phyloP scores from a whole-genome alignment of 1,140 invertebrate genomes.

The Oedothorax gibbosus region DNA sequence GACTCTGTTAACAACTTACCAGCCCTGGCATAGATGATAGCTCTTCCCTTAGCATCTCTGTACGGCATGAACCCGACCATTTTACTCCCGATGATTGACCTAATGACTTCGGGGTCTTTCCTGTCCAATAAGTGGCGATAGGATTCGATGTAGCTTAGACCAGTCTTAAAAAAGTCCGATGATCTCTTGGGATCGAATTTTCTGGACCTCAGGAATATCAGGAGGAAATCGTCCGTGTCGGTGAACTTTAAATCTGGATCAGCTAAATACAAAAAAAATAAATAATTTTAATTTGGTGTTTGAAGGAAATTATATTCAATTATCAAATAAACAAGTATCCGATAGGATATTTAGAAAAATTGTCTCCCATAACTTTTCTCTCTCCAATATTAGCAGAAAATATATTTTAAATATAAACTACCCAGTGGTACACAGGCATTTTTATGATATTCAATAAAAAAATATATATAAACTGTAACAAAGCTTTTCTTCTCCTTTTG shows the following conservation, averaged over 20 bases:
- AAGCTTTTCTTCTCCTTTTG: too few species aligned
- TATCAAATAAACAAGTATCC: too few species aligned
- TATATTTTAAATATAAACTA: too few species aligned
- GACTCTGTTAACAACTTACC: constrained; percentile 13
- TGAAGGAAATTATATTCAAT: too few species aligned
- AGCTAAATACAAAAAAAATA: not conserved
- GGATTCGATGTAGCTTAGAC: not conserved
- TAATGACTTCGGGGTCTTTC: not conserved
- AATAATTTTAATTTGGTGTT: too few species aligned
- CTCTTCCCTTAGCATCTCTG: constrained; percentile 9
- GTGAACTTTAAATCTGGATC: constrained; percentile 27
- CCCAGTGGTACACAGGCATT: too few species aligned
- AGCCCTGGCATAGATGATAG: constrained; percentile 30
- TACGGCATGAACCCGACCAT: constrained; percentile 32
- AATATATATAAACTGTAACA: too few species aligned
- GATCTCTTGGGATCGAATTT: constrained; percentile 29
- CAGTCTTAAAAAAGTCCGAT: constrained; percentile 13
- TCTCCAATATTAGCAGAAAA: too few species aligned
- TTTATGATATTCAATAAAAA: too few species aligned
- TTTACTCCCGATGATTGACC: not conserved
- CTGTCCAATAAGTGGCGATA: constrained; percentile 24
- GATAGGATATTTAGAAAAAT: too few species aligned
- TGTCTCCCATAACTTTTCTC: too few species aligned
- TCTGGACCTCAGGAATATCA: constrained; percentile 21
- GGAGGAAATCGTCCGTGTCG: not conserved